Evolutionary conservation across 1,140 invertebrate genomes (phyloP).

Genomic region (Oppia nitens): DNA sequence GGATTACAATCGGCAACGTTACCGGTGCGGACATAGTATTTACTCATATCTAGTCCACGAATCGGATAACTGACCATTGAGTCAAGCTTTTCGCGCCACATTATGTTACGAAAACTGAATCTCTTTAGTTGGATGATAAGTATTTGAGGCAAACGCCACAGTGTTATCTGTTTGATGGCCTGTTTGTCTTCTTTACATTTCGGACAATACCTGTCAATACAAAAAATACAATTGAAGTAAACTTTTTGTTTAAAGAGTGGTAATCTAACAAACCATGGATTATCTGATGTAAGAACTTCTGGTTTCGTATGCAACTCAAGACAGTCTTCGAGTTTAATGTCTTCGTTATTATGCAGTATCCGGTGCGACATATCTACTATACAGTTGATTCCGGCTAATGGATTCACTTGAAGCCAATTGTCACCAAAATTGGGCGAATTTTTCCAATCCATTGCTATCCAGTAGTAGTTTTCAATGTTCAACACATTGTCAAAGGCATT

Average conservation of each 20-base stretch:
- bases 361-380: background rate
- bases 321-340: slow-evolving; percentile 33
- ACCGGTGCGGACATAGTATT: slow-evolving; percentile 24
- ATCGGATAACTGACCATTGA: slow-evolving; percentile 36
- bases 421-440: slow-evolving; percentile 20
- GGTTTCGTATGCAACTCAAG: slow-evolving; percentile 37
- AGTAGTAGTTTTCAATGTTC: slow-evolving; percentile 17
- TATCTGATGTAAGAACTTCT: slow-evolving; percentile 34
- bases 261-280: slow-evolving; percentile 33
- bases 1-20: slow-evolving; percentile 22
- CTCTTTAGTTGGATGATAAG: slow-evolving; percentile 35
- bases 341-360: too few species aligned
- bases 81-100: slow-evolving; percentile 36
- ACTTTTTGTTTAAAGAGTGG: too few species aligned
- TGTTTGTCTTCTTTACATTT: slow-evolving; percentile 31
- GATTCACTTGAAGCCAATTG: slow-evolving; percentile 2
- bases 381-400: background rate
- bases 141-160: slow-evolving; percentile 31
- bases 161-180: slow-evolving; percentile 33
- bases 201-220: slow-evolving; percentile 22
- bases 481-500: slow-evolving; percentile 16
- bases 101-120: slow-evolving; percentile 31
- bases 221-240: background rate
- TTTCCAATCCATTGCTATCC: slow-evolving; percentile 33
- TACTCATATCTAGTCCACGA: slow-evolving; percentile 32